Evolutionary conservation across 1,140 invertebrate species (phyloP).

Genomic region (Drosophila quadrilineata): DNA sequence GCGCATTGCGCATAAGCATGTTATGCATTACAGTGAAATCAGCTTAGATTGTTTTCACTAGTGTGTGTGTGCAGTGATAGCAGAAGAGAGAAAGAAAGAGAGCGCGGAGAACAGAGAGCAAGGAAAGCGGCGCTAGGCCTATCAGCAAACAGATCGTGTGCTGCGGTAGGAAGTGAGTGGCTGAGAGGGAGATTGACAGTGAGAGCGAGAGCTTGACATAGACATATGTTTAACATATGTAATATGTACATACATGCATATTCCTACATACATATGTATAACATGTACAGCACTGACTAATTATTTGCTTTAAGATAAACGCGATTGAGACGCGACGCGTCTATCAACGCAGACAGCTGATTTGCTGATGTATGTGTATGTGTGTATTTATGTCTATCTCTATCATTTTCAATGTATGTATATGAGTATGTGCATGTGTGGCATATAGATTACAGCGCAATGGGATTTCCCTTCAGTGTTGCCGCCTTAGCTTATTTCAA

Average conservation of each 20-base stretch:
- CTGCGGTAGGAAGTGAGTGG: no score
- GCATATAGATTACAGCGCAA: background rate
- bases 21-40: no score
- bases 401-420: no score
- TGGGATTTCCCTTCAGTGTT: conserved; percentile 31
- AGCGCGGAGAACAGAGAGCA: conserved; percentile 21
- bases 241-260: background rate
- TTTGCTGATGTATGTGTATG: background rate
- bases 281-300: conserved; percentile 19
- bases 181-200: no score
- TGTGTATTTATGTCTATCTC: background rate
- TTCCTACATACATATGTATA: background rate
- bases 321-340: no score
- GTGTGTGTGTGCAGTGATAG: no score
- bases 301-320: conserved; percentile 21
- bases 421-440: background rate
- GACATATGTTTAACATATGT: conserved; percentile 41
- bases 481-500: background rate
- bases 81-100: no score
- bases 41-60: conserved; percentile 66
- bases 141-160: conserved; percentile 38
- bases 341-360: conserved; percentile 24
- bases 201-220: no score
- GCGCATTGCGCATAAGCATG: no score
- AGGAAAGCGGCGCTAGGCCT: conserved; percentile 47